Percentiles rank a stretch among this genome's conserved stretches.
phyloP scores from a whole-genome alignment of 2,113 vertebrate species.

The Tachysurus vachellii region DNA sequence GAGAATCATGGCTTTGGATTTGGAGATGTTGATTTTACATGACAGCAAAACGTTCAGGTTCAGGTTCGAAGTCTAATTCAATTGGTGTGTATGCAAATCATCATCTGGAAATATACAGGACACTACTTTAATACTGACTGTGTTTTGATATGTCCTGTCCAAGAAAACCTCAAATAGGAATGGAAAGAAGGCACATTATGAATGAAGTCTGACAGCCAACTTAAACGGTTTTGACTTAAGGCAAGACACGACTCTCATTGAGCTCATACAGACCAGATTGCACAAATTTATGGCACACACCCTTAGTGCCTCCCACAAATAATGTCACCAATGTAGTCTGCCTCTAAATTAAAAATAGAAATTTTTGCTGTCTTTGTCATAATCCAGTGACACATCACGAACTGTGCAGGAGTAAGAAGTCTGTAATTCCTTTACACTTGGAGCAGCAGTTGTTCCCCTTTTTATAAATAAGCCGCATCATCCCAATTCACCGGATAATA shows the following conservation, averaged over 20 bases:
- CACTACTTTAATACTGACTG: neutral
- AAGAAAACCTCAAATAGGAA: neutral
- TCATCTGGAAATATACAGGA: neutral
- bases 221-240: neutral
- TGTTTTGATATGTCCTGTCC: neutral
- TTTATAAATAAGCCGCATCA: neutral
- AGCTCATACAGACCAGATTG: neutral
- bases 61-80: neutral
- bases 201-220: neutral
- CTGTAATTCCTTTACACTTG: neutral
- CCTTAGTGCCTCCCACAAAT: neutral
- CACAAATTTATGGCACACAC: neutral
- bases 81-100: neutral
- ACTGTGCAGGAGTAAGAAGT: neutral
- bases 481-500: neutral
- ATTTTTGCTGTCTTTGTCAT: neutral
- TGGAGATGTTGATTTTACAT: neutral
- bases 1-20: neutral
- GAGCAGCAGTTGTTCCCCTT: neutral
- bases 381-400: neutral
- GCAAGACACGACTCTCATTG: neutral
- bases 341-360: neutral
- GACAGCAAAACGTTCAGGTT: neutral
- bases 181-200: neutral
- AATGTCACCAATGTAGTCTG: neutral